These are phyloP conservation scores for Marasmarcha lunaedactyla DNA, from an alignment of 2,888 invertebrate genomes.

Conservation along the genomic window DNA sequence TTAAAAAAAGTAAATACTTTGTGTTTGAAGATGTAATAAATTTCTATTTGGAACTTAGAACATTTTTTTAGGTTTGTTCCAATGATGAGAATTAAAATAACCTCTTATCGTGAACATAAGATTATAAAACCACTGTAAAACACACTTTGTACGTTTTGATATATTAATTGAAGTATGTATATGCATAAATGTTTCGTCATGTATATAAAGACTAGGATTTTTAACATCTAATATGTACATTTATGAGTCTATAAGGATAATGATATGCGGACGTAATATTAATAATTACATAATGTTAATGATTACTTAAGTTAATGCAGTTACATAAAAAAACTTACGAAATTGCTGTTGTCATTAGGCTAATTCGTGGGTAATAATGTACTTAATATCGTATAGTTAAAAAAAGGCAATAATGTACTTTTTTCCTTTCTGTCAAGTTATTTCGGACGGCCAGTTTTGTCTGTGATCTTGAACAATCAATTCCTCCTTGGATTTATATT, in stretches of 20 bases:
- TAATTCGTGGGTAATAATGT: background rate
- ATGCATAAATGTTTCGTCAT: slow-evolving; percentile 6
- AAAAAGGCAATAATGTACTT: no score
- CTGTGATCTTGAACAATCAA: no score
- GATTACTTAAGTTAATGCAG: slow-evolving; percentile 2
- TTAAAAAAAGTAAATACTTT: no score
- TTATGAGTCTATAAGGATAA: slow-evolving; percentile 27
- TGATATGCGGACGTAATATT: slow-evolving; percentile 31
- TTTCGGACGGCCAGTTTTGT: no score
- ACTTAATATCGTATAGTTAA: background rate
- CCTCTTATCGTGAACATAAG: no score
- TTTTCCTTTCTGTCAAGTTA: no score
- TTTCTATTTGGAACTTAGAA: no score
- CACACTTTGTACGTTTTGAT: slow-evolving; percentile 3
- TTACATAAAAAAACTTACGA: no score
- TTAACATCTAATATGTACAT: slow-evolving; percentile 28
- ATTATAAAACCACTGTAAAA: background rate
- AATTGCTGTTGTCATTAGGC: background rate
- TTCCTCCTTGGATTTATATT: no score
- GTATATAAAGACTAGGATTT: slow-evolving; percentile 25
- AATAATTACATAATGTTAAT: slow-evolving; percentile 11
- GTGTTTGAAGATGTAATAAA: no score
- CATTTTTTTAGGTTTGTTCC: no score
- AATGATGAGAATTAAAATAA: no score
- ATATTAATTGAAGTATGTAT: slow-evolving; percentile 22